Evolutionary conservation across 2,797 vertebrate species (phyloP).

Genomic region (Xenopus petersii): DNA sequence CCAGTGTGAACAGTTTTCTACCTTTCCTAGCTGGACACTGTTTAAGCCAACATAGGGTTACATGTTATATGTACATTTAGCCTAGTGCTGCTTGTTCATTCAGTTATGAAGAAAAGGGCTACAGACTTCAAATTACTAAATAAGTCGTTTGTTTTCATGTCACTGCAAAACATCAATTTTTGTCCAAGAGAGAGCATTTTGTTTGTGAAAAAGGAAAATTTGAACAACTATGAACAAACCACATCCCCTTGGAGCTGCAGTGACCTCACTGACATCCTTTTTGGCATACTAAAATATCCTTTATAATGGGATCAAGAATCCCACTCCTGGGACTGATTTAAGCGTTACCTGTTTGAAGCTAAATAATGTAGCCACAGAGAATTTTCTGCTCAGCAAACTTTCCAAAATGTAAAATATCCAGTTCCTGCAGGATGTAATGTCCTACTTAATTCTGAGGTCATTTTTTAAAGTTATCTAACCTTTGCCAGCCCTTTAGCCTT

Average conservation of each 20-base stretch:
- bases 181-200: conserved; percentile 25
- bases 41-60: no score
- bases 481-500: neutral
- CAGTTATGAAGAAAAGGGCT: no score
- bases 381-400: conserved; percentile 20
- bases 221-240: conserved; percentile 34
- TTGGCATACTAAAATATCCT: conserved; percentile 39
- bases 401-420: conserved; percentile 15
- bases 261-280: conserved; percentile 42
- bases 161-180: conserved; percentile 21
- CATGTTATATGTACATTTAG: no score
- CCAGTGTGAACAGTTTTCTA: no score
- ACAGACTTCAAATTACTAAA: neutral
- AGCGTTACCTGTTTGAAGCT: conserved; percentile 35
- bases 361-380: conserved; percentile 34
- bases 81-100: no score
- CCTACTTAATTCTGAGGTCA: neutral
- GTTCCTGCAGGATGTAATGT: neutral
- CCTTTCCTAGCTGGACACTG: no score
- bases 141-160: neutral
- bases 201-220: conserved; percentile 29
- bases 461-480: neutral
- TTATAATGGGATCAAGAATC: conserved; percentile 34
- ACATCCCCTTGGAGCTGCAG: conserved; percentile 24
- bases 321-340: conserved; percentile 25